Evolutionary conservation across 2,113 vertebrate genomes (phyloP).

Genomic region (Sylvietta virens): DNA sequence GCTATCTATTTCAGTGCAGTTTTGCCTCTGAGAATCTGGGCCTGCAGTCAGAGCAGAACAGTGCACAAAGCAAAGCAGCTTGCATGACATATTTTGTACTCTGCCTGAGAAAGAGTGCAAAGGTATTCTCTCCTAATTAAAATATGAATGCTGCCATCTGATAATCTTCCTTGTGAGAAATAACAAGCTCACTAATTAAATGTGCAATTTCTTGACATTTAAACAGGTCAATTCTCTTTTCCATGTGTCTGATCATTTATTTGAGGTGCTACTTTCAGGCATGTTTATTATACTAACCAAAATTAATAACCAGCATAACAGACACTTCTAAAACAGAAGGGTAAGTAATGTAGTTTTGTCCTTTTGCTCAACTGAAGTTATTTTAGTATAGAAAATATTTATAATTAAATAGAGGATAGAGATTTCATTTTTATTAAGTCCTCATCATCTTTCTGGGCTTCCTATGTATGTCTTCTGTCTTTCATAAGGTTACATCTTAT

Average conservation of each 20-base stretch:
- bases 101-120: constrained; percentile 26
- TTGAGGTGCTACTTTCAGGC: constrained; percentile 25
- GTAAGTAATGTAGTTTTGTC: background rate
- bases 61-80: background rate
- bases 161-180: constrained; percentile 39
- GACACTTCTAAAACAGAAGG: background rate
- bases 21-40: background rate
- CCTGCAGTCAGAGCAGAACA: background rate
- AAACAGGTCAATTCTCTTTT: constrained; percentile 18
- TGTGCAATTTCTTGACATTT: constrained; percentile 54
- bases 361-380: background rate
- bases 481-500: background rate
- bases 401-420: background rate
- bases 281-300: constrained; percentile 35
- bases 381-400: background rate
- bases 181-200: constrained; percentile 62
- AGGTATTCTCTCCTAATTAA: constrained; percentile 60
- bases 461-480: background rate
- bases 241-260: constrained; percentile 11
- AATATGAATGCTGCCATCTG: constrained; percentile 57
- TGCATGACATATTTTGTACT: background rate
- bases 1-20: background rate
- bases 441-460: background rate
- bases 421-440: background rate
- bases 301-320: constrained; percentile 33